Conservation (phyloP, 1,140 invertebrate species). For the Stegodyphus dumicola region DNA sequence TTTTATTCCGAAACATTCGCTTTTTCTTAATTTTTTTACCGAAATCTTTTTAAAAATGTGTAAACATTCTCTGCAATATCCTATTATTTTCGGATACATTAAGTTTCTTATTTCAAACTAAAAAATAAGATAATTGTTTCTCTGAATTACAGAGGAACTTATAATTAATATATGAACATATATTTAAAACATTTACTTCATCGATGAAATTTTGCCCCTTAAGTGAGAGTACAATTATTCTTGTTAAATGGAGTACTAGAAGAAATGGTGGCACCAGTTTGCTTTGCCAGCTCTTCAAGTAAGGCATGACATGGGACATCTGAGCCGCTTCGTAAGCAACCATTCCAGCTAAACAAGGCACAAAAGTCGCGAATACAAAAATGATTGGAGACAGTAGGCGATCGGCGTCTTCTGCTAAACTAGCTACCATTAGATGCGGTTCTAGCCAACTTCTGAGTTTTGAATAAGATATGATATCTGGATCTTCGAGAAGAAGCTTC, state of each 20-base stretch:
- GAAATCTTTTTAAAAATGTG: no score
- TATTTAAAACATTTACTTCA: not conserved
- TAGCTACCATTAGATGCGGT: not conserved
- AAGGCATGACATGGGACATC: not conserved
- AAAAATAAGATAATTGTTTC: not conserved
- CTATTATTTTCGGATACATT: not conserved
- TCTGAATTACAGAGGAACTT: not conserved
- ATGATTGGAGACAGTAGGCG: not conserved
- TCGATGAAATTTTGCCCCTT: constrained; percentile 1
- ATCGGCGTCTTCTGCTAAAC: not conserved
- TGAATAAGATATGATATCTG: not conserved
- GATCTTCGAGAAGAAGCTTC: no score
- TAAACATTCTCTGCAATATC: no score
- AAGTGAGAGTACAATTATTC: not conserved
- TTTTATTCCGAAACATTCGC: no score
- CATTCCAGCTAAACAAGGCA: not conserved
- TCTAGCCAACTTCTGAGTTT: not conserved
- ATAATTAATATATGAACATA: not conserved
- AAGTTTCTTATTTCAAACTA: not conserved
- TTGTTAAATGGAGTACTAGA: not conserved
- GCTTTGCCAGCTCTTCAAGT: not conserved
- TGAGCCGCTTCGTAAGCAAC: not conserved
- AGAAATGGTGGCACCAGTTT: not conserved
- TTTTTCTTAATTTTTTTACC: no score
- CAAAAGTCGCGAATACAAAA: not conserved